Evolutionary conservation across 2,888 invertebrate species (phyloP).

Genomic region (Diarsia mendica): DNA sequence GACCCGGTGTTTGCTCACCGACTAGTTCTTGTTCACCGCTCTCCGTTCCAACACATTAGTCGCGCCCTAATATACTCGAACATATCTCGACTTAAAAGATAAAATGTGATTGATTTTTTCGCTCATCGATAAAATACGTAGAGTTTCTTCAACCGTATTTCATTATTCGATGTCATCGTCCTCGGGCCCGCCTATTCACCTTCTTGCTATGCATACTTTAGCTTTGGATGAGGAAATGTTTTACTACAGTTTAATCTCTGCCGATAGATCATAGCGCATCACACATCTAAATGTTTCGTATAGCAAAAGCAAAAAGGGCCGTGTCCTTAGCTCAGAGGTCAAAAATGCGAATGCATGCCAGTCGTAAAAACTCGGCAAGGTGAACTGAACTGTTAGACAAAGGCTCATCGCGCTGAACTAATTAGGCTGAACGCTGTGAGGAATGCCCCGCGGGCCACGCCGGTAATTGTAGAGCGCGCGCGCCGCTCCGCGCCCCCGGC

Average conservation of each 20-base stretch:
- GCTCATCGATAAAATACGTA: slow-evolving; percentile 45
- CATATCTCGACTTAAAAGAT: slow-evolving; percentile 44
- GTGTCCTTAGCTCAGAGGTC: slow-evolving; percentile 81
- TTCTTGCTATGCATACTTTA: slow-evolving; percentile 48
- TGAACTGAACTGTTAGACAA: slow-evolving; percentile 88
- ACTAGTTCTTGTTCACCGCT: slow-evolving; percentile 70
- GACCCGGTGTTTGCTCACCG: slow-evolving; percentile 77
- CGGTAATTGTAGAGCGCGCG: slow-evolving; percentile 82
- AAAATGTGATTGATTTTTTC: slow-evolving; percentile 57
- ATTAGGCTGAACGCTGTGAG: slow-evolving; percentile 83
- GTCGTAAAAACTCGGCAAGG: slow-evolving; percentile 84
- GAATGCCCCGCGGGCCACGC: slow-evolving; percentile 84
- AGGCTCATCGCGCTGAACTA: slow-evolving; percentile 86
- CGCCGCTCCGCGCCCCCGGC: slow-evolving; percentile 71
- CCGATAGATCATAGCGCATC: slow-evolving; percentile 21
- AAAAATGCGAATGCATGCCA: slow-evolving; percentile 68
- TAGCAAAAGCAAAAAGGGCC: slow-evolving; percentile 75
- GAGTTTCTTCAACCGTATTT: slow-evolving; percentile 54
- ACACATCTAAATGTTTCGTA: slow-evolving; percentile 56
- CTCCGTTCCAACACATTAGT: slow-evolving; percentile 58
- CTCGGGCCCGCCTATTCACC: slow-evolving; percentile 54
- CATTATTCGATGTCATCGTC: slow-evolving; percentile 62
- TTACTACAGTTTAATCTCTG: slow-evolving; percentile 17
- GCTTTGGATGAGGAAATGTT: slow-evolving; percentile 33
- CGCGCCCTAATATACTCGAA: slow-evolving; percentile 48